Percentiles rank a stretch among this genome's conserved stretches.
Conservation (phyloP, 2,888 invertebrate genomes). For the Stramonita haemastoma region DNA sequence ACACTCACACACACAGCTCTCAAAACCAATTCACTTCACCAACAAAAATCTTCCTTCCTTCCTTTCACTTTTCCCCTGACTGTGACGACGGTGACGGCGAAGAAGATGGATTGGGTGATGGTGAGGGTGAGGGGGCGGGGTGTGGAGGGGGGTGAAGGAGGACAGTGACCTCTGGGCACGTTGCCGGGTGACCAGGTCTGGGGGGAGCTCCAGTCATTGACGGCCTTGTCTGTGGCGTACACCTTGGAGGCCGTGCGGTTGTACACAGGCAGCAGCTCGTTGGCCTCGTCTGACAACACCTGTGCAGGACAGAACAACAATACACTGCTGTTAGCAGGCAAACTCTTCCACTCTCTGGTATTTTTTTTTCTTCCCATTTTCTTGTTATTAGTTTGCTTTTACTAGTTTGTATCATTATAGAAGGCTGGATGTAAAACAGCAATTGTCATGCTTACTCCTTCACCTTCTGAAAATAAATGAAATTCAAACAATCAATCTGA, state of each 20-base stretch:
- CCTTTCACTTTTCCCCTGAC: not conserved
- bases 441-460: too few species aligned
- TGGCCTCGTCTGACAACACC: slow-evolving; percentile 97
- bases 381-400: too few species aligned
- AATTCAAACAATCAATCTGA: too few species aligned
- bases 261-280: slow-evolving; percentile 96
- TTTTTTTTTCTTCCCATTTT: too few species aligned
- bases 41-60: not conserved
- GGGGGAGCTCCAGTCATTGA: slow-evolving; percentile 88
- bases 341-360: too few species aligned
- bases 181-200: slow-evolving; percentile 40
- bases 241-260: slow-evolving; percentile 96
- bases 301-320: slow-evolving; percentile 76
- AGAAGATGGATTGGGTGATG: not conserved
- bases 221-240: slow-evolving; percentile 86
- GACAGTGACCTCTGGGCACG: slow-evolving; percentile 39
- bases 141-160: slow-evolving; percentile 18
- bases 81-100: not conserved
- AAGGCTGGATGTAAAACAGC: too few species aligned
- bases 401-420: too few species aligned
- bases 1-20: not conserved
- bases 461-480: too few species aligned
- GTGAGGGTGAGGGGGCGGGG: not conserved
- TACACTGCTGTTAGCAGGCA: too few species aligned
- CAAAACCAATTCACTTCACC: not conserved